phyloP scores from a whole-genome alignment of 2,888 invertebrate genomes.

The Serripes groenlandicus region DNA sequence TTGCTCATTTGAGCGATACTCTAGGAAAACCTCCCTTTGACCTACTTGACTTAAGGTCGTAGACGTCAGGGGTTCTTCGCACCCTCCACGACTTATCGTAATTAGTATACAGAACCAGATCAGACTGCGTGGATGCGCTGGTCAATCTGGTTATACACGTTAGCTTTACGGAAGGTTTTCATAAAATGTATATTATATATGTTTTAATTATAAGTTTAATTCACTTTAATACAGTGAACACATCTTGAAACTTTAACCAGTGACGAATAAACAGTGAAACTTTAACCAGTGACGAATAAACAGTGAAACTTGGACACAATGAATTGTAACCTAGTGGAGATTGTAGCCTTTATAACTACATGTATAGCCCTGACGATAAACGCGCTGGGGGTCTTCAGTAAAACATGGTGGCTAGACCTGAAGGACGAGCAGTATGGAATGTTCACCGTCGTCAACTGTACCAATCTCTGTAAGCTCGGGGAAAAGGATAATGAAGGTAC shows the following conservation, averaged over 20 bases:
- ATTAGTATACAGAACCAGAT: too few relatives aligned
- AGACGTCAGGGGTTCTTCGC: too few relatives aligned
- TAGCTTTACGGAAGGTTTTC: neutral
- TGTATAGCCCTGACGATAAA: neutral
- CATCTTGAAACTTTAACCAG: neutral
- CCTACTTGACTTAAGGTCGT: too few relatives aligned
- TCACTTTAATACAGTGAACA: neutral
- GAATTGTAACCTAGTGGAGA: neutral
- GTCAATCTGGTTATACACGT: neutral
- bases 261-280: too few relatives aligned
- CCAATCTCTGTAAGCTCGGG: neutral
- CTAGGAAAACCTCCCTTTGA: too few relatives aligned
- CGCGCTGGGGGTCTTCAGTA: conserved; percentile 11
- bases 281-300: too few relatives aligned
- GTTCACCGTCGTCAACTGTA: conserved; percentile 5
- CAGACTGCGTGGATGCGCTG: too few relatives aligned
- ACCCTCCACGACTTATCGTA: too few relatives aligned
- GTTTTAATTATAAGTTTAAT: neutral
- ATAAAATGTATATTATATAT: neutral
- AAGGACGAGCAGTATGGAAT: conserved; percentile 1
- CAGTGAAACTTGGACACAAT: too few relatives aligned
- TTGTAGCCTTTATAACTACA: conserved; percentile 11
- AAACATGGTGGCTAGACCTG: conserved; percentile 12
- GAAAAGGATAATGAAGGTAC: neutral
- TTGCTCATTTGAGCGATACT: too few relatives aligned